Evolutionary conservation across 2,797 vertebrate genomes (phyloP).

Genomic region (Yasuhikotakia modesta): DNA sequence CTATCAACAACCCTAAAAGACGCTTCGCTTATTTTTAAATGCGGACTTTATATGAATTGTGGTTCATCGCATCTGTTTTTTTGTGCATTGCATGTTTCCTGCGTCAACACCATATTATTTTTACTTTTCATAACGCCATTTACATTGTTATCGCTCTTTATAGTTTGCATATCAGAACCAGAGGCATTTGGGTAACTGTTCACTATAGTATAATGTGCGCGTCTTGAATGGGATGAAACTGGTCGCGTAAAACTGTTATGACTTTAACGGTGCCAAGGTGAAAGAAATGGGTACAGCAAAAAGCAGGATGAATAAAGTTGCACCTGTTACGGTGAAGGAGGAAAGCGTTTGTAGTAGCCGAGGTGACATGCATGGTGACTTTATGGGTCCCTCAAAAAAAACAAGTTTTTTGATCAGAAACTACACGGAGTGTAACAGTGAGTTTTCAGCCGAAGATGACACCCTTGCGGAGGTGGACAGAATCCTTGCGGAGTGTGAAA

Average conservation of each 20-base stretch:
- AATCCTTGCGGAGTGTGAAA: slow-evolving; percentile 57
- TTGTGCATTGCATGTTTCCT: not conserved
- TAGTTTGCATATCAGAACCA: not conserved
- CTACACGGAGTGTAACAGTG: slow-evolving; percentile 64
- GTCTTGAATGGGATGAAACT: not conserved
- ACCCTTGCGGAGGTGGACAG: slow-evolving; percentile 62
- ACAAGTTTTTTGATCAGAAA: slow-evolving; percentile 52
- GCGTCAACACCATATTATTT: not conserved
- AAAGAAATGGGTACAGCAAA: slow-evolving; percentile 73
- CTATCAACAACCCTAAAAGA: not conserved
- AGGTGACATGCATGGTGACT: slow-evolving; percentile 18
- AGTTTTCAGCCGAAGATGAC: slow-evolving; percentile 66
- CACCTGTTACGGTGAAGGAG: slow-evolving; percentile 69
- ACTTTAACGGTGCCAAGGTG: not conserved
- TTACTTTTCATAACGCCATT: not conserved
- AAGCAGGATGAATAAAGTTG: slow-evolving; percentile 75
- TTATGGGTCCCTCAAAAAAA: slow-evolving; percentile 55
- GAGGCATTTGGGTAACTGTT: not conserved
- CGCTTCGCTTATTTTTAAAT: not conserved
- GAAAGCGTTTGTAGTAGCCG: slow-evolving; percentile 44
- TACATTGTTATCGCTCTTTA: not conserved
- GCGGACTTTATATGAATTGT: no score
- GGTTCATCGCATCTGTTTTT: not conserved
- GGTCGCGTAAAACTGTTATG: not conserved
- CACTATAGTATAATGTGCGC: not conserved